These are phyloP conservation scores for Ophioninae sp. DNA, from an alignment of 2,888 invertebrate species.

Conservation along the genomic window DNA sequence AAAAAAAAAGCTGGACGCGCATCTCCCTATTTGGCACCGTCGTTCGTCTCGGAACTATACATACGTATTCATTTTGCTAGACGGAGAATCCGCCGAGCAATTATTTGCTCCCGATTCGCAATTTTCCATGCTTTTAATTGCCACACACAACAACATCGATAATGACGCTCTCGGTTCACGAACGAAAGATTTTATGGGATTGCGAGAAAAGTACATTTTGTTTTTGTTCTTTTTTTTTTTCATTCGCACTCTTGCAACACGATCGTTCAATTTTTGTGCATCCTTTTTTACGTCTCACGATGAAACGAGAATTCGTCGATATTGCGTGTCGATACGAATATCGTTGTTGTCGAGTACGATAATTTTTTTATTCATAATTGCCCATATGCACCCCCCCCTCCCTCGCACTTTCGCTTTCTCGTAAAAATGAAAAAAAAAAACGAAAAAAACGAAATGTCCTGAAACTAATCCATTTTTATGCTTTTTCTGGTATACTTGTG, in stretches of 20 bases:
- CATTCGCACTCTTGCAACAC: not conserved
- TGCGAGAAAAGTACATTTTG: not conserved
- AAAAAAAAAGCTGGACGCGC: slow-evolving; percentile 12
- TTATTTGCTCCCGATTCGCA: not conserved
- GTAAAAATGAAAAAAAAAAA: not conserved
- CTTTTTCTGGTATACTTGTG: not conserved
- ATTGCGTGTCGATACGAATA: not conserved
- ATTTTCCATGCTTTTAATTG: not conserved
- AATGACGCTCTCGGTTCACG: not conserved
- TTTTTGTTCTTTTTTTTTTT: not conserved
- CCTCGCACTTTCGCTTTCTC: not conserved
- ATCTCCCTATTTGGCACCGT: slow-evolving; percentile 32
- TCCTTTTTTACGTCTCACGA: not conserved
- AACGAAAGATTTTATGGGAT: not conserved
- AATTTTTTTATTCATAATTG: not conserved
- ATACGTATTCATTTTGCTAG: not conserved
- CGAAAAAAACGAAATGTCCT: not conserved
- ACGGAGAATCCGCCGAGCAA: not conserved
- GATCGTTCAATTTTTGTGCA: not conserved
- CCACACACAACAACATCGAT: not conserved
- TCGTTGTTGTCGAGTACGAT: not conserved
- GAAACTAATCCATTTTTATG: not conserved
- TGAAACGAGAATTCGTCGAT: not conserved
- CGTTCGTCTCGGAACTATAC: not conserved
- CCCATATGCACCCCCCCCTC: not conserved